Evolutionary conservation across 2,113 vertebrate genomes (phyloP).

Genomic region (Chaetura pelagica): DNA sequence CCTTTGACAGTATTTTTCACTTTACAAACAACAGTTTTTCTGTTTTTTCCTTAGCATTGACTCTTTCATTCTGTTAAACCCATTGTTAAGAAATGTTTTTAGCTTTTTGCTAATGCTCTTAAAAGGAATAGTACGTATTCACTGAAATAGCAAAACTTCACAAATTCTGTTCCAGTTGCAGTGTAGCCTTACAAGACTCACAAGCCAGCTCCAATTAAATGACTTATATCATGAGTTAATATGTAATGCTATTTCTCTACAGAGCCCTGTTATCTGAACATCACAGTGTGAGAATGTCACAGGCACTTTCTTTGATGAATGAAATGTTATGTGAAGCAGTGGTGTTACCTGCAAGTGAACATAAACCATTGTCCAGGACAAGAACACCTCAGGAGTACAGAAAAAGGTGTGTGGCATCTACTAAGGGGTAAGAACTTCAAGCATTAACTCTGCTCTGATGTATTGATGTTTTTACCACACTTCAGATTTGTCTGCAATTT

Average conservation of each 20-base stretch:
- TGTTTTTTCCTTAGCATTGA: neutral
- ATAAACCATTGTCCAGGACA: neutral
- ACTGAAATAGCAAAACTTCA: neutral
- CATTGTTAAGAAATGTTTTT: neutral
- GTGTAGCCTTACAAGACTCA: neutral
- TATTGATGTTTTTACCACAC: neutral
- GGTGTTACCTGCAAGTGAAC: neutral
- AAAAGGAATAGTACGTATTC: neutral
- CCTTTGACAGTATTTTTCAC: neutral
- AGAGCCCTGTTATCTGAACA: slow-evolving; percentile 84
- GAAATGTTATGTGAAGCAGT: slow-evolving; percentile 77
- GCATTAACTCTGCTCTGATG: neutral
- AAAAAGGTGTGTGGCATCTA: neutral
- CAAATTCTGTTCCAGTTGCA: neutral
- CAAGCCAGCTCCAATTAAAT: neutral
- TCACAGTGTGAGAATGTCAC: slow-evolving; percentile 79
- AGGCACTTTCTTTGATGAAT: slow-evolving; percentile 84
- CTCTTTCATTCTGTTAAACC: neutral
- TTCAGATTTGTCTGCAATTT: neutral
- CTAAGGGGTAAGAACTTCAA: slow-evolving; percentile 55
- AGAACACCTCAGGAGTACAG: neutral
- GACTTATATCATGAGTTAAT: neutral
- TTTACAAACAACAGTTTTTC: neutral
- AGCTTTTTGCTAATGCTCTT: neutral
- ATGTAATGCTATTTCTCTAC: neutral